Percentiles rank a stretch among this genome's conserved stretches.
These are phyloP conservation scores for Alosa sapidissima DNA, from an alignment of 2,797 vertebrate species.

Conservation along the genomic window DNA sequence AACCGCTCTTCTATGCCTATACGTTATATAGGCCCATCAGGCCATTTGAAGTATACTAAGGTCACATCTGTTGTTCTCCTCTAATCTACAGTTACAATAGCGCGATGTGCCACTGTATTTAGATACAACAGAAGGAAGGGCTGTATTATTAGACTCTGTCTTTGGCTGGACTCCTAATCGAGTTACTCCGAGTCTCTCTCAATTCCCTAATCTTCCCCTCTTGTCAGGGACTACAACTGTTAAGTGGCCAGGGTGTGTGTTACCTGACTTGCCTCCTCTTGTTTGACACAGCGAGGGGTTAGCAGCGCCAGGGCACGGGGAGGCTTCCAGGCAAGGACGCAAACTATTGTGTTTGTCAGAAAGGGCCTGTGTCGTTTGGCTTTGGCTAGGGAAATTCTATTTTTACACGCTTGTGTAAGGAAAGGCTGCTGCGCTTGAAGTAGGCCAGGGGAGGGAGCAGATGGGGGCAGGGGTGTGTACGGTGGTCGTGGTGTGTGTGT, in stretches of 20 bases:
- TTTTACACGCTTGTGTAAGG: conserved; percentile 53
- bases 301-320: conserved; percentile 52
- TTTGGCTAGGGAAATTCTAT: conserved; percentile 63
- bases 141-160: conserved; percentile 68
- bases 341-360: conserved; percentile 63
- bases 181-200: conserved; percentile 72
- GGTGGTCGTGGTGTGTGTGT: background rate
- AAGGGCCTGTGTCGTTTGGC: conserved; percentile 64
- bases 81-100: conserved; percentile 73
- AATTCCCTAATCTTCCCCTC: conserved; percentile 70
- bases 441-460: conserved; percentile 44
- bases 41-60: conserved; percentile 43
- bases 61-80: conserved; percentile 69
- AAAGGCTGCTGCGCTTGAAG: conserved; percentile 36
- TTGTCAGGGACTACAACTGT: conserved; percentile 71
- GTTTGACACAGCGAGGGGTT: conserved; percentile 63
- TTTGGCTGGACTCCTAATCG: conserved; percentile 65
- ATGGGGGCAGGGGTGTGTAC: background rate
- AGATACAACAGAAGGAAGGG: conserved; percentile 63
- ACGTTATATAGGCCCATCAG: background rate
- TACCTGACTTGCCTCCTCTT: conserved; percentile 64
- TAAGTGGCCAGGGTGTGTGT: conserved; percentile 63
- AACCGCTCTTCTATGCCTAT: background rate
- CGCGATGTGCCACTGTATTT: conserved; percentile 60
- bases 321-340: conserved; percentile 48